Evolutionary conservation across 2,797 vertebrate species (phyloP), one percentile per base, ranked within the genome.

Genomic region (Melanotaenia pygmaea): DNA sequence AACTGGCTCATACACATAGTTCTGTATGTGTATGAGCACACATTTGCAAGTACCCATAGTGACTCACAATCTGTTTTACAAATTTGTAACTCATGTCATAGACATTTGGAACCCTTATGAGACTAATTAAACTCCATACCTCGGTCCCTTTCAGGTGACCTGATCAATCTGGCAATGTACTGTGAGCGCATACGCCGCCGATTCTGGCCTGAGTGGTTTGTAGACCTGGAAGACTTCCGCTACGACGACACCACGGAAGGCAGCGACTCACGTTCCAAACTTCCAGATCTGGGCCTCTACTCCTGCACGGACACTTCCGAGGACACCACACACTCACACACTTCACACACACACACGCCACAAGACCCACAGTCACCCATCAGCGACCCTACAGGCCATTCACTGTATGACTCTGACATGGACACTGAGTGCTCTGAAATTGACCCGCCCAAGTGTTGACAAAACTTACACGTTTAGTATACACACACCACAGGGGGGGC

Each of bases 131-230:
- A 51, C n/a, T 51, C 47, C 47, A 10, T 1, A 22, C 18, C 9
- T 77, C 50, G 69, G 9, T 76, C 53, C n/a, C 60, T 13, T 77
- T 9, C 94, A 99, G 98, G 98, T 20, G 98, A 99, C 86, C 95
- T 99, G 35, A 98, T 99, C 88, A 99, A 99, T 86, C 94, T 99
- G n/a, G 98, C 97, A 86, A 97, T 99, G 97, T 99, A 99, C 92
- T 99, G 98, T 68, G 98, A 99, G 86, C 96, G 98, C 70, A 98
- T 99, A 87, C 95, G 97, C 85, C 94, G 97, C 82, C 97, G 96
- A 85, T 99, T 98, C 87, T 99, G 98, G 98, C 98, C 98, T 0
- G 98, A 99, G 81, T 99, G 98, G 98, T 97, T 97, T 9, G 96
- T 98, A 0, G 97, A 98, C 50, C 94, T 96, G 4, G 97, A 98